phyloP scores from a whole-genome alignment of 1,140 invertebrate genomes.

The Uloborus diversus region DNA sequence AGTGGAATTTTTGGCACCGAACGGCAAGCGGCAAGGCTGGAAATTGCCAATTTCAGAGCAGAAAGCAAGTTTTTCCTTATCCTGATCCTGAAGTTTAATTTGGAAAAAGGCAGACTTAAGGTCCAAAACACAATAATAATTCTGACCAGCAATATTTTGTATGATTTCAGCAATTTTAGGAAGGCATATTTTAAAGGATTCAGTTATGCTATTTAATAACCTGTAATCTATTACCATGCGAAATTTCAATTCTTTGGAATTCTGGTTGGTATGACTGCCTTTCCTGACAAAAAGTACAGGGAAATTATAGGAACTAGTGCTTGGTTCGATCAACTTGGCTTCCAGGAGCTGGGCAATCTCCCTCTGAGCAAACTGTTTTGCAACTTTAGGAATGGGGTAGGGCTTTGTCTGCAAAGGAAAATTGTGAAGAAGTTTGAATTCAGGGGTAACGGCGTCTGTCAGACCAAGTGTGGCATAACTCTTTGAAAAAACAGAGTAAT shows the following conservation, averaged over 20 bases:
- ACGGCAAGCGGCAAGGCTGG: neutral
- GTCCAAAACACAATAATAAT: neutral
- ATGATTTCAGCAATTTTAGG: neutral
- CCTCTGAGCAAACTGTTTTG: neutral
- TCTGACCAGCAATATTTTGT: neutral
- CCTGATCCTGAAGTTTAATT: neutral
- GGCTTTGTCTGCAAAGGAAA: neutral
- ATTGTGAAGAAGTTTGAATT: neutral
- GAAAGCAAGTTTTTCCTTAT: slow-evolving; percentile 1
- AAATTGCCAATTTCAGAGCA: neutral
- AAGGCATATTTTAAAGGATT: neutral
- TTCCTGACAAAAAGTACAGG: neutral
- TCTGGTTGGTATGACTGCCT: neutral
- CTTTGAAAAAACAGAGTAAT: neutral
- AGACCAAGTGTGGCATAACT: neutral
- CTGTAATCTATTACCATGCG: neutral
- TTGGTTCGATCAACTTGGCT: neutral
- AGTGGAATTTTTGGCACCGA: neutral
- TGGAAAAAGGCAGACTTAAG: neutral
- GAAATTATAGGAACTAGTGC: neutral
- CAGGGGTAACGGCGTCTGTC: neutral
- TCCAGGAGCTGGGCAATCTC: neutral
- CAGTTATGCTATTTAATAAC: neutral
- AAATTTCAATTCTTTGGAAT: neutral
- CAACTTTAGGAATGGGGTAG: neutral